These are phyloP conservation scores for Microctenopoma stevenorrisi DNA, from an alignment of 2,797 vertebrate species.

Conservation along the genomic window DNA sequence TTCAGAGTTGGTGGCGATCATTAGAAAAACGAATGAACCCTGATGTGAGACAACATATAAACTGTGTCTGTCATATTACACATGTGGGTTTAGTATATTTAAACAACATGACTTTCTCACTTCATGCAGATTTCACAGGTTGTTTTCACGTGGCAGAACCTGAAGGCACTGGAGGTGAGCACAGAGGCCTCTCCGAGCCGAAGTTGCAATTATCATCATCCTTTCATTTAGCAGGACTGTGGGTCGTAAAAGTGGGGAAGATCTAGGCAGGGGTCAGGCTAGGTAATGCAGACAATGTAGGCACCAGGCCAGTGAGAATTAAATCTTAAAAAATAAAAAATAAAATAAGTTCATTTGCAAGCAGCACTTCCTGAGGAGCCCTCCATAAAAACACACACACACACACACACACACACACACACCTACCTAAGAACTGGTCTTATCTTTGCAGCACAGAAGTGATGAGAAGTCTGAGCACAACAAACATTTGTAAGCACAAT, in stretches of 20 bases:
- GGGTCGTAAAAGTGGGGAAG: neutral
- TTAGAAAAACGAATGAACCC: conserved; percentile 36
- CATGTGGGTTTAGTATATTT: neutral
- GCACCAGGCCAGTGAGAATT: neutral
- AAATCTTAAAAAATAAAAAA: neutral
- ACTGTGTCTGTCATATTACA: neutral
- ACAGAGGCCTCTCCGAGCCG: neutral
- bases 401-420: neutral
- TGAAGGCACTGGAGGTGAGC: neutral
- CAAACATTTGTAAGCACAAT: conserved; percentile 33
- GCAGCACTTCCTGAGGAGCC: neutral
- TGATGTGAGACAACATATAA: conserved; percentile 1
- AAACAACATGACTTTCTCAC: neutral
- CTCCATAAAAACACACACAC: neutral
- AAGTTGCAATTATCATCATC: neutral
- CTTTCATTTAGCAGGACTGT: neutral
- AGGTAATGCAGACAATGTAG: conserved; percentile 2
- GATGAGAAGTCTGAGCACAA: conserved; percentile 7
- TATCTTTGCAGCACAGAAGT: conserved; percentile 6
- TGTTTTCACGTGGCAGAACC: neutral
- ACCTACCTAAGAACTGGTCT: neutral
- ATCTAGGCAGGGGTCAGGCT: conserved; percentile 15
- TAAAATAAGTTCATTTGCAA: neutral
- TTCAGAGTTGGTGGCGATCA: conserved; percentile 46
- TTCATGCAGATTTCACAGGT: neutral